Evolutionary conservation across 2,888 invertebrate genomes (phyloP).

Genomic region (Caenorhabditis imperialis): DNA sequence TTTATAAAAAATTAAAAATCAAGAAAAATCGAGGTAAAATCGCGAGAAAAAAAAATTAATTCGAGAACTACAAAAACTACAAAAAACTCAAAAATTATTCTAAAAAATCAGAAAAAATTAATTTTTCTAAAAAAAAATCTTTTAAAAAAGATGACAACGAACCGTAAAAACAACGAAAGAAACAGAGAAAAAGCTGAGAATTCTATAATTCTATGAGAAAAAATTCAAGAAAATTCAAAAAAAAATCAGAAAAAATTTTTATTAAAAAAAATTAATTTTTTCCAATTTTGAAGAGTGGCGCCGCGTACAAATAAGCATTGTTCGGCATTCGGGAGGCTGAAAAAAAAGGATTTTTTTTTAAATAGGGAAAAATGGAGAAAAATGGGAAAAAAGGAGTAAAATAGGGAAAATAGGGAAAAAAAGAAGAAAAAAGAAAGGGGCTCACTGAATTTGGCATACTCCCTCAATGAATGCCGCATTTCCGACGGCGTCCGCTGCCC

Average conservation of each 20-base stretch:
- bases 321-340: conserved; percentile 51
- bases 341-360: conserved; percentile 21
- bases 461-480: conserved; percentile 55
- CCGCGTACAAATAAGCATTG: conserved; percentile 49
- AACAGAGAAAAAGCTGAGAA: no score
- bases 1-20: conserved; percentile 21
- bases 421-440: conserved; percentile 1
- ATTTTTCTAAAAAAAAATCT: conserved; percentile 6
- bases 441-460: conserved; percentile 63
- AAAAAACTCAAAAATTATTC: conserved; percentile 28
- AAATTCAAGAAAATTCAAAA: no score
- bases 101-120: no score
- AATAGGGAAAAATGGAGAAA: background rate
- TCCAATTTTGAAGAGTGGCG: conserved; percentile 50
- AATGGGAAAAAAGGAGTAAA: no score
- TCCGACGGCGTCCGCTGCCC: conserved; percentile 53
- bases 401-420: no score
- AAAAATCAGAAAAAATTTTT: no score
- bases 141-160: no score
- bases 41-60: conserved; percentile 7
- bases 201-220: no score
- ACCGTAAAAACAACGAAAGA: no score
- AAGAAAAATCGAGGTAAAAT: conserved; percentile 4
- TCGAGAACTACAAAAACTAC: conserved; percentile 1
- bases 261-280: no score